Evolutionary conservation across 2,888 invertebrate species (phyloP).

Genomic region (Norana najaformis): DNA sequence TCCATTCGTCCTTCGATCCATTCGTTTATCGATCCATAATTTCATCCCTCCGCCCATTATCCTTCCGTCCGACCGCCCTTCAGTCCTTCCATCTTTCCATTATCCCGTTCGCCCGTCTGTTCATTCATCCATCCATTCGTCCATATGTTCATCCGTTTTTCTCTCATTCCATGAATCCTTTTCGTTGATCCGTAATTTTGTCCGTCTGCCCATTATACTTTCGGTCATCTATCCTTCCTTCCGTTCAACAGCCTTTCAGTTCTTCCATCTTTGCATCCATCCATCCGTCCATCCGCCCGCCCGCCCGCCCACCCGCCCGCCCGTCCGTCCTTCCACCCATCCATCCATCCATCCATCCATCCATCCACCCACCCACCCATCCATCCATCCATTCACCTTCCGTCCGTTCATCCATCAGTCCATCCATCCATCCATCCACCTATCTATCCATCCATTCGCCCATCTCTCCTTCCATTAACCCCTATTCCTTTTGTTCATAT

Average conservation of each 20-base stretch:
- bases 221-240: too few relatives aligned
- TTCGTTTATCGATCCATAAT: conserved; percentile 1
- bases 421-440: not conserved
- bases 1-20: not conserved
- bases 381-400: not conserved
- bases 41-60: not conserved
- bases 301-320: too few relatives aligned
- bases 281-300: not conserved
- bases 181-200: not conserved
- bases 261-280: not conserved
- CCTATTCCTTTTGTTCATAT: too few relatives aligned
- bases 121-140: too few relatives aligned
- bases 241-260: not conserved
- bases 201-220: not conserved
- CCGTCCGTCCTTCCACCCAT: too few relatives aligned
- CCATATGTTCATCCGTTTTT: too few relatives aligned
- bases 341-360: too few relatives aligned
- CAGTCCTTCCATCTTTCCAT: not conserved
- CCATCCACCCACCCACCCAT: too few relatives aligned
- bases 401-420: not conserved
- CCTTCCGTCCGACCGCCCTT: not conserved
- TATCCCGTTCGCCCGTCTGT: too few relatives aligned
- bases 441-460: not conserved
- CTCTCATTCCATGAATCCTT: not conserved
- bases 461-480: not conserved